phyloP scores from a whole-genome alignment of 2,113 vertebrate species.

The Entomyzon cyanotis region DNA sequence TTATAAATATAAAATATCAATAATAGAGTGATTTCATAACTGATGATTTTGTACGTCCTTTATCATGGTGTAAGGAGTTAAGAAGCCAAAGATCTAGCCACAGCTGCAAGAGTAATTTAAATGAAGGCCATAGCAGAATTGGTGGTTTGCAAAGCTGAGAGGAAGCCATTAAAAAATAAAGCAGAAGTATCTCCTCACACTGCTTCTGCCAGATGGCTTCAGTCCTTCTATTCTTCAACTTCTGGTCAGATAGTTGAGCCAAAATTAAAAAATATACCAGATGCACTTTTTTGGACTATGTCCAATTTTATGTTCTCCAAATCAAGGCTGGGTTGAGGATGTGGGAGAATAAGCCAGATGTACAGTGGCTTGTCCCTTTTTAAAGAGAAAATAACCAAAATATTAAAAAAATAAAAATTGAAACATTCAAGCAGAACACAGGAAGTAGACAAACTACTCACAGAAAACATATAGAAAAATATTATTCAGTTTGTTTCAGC shows the following conservation, averaged over 20 bases:
- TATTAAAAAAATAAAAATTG: neutral
- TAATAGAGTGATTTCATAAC: neutral
- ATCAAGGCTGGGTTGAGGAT: neutral
- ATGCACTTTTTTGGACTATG: neutral
- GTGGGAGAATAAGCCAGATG: neutral
- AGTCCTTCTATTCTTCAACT: slow-evolving; percentile 21
- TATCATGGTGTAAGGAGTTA: neutral
- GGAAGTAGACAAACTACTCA: neutral
- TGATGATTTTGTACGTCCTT: neutral
- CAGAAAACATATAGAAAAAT: neutral
- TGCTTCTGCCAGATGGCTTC: slow-evolving; percentile 20
- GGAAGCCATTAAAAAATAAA: neutral
- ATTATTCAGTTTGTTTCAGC: neutral
- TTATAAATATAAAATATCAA: neutral
- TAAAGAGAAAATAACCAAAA: neutral
- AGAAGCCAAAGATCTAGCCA: neutral
- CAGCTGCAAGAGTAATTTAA: neutral
- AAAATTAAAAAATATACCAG: slow-evolving; percentile 43
- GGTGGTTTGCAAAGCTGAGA: neutral
- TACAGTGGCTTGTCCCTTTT: neutral
- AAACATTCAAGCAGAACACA: neutral
- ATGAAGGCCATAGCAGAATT: neutral
- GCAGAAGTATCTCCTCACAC: neutral
- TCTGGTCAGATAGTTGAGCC: neutral
- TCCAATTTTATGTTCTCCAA: neutral